phyloP scores from a whole-genome alignment of 2,797 vertebrate genomes.

The Malurus splendens region DNA sequence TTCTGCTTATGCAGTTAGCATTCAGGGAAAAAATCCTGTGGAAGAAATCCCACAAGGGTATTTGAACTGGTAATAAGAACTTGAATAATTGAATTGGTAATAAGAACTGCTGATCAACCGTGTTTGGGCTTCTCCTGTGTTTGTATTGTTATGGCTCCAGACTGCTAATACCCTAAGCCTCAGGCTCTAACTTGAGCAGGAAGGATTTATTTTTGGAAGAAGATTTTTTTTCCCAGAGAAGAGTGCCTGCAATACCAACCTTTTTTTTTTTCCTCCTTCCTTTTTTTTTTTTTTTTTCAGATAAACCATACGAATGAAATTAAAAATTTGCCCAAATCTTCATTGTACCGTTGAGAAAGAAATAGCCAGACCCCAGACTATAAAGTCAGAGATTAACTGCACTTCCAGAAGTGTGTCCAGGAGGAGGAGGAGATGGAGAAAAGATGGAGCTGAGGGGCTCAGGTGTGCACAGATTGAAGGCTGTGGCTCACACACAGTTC shows the following conservation, averaged over 20 bases:
- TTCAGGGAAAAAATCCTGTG: not conserved
- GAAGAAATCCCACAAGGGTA: constrained; percentile 30
- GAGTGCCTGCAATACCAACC: constrained; percentile 66
- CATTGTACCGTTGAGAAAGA: not conserved
- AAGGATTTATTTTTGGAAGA: constrained; percentile 86
- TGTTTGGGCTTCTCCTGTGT: constrained; percentile 78
- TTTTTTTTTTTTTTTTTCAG: not conserved
- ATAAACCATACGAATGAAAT: not conserved
- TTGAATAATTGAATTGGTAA: constrained; percentile 21
- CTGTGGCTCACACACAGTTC: not conserved
- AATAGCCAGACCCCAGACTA: not conserved
- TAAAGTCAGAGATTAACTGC: not conserved
- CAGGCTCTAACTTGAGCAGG: constrained; percentile 84
- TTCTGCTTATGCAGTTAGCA: constrained; percentile 14
- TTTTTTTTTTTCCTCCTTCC: too few species aligned
- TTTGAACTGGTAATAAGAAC: constrained; percentile 63
- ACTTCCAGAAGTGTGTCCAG: not conserved
- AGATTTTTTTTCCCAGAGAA: constrained; percentile 65
- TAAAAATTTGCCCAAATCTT: not conserved
- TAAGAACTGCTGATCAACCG: constrained; percentile 66
- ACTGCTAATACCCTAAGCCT: constrained; percentile 81
- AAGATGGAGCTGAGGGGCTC: not conserved
- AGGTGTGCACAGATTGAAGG: not conserved
- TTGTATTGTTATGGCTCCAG: constrained; percentile 84
- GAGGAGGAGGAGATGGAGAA: not conserved